phyloP scores from a whole-genome alignment of 2,797 vertebrate species.

The Spea hammondii region DNA sequence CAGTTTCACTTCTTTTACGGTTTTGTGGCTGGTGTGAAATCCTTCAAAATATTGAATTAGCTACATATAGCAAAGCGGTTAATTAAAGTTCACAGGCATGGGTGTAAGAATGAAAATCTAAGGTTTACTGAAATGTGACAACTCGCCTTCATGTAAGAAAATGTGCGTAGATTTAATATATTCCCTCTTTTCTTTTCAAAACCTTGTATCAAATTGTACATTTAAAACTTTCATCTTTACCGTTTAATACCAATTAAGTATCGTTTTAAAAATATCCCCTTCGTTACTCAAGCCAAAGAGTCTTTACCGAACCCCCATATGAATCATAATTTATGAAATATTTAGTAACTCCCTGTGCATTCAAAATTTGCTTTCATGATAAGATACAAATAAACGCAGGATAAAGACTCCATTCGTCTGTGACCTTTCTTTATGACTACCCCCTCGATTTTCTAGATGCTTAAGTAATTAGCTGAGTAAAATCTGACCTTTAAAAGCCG shows the following conservation, averaged over 20 bases:
- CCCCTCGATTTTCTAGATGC: conserved; percentile 37
- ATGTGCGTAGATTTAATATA: too few species aligned
- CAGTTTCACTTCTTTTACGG: too few species aligned
- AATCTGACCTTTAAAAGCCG: conserved; percentile 40
- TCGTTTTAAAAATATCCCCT: neutral
- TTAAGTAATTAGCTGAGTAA: conserved; percentile 44
- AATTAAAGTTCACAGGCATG: too few species aligned
- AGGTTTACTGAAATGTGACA: too few species aligned
- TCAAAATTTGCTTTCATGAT: conserved; percentile 21
- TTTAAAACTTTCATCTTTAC: too few species aligned
- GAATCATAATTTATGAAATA: conserved; percentile 27
- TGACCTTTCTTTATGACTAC: conserved; percentile 36
- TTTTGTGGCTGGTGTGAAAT: too few species aligned
- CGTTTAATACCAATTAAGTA: too few species aligned
- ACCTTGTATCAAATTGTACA: neutral
- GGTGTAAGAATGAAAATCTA: too few species aligned
- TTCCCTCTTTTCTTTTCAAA: too few species aligned
- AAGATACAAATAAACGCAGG: conserved; percentile 37
- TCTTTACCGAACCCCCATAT: neutral
- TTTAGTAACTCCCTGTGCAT: conserved; percentile 11
- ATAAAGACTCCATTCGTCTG: conserved; percentile 21
- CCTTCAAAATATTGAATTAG: too few species aligned
- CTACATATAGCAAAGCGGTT: too few species aligned
- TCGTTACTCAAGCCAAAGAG: neutral
- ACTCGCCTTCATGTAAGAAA: too few species aligned